A percentile compares a stretch with the other conserved stretches of the same genome.
Evolutionary conservation across 2,888 invertebrate species (phyloP).

Genomic region (Oxyteleia sp.): DNA sequence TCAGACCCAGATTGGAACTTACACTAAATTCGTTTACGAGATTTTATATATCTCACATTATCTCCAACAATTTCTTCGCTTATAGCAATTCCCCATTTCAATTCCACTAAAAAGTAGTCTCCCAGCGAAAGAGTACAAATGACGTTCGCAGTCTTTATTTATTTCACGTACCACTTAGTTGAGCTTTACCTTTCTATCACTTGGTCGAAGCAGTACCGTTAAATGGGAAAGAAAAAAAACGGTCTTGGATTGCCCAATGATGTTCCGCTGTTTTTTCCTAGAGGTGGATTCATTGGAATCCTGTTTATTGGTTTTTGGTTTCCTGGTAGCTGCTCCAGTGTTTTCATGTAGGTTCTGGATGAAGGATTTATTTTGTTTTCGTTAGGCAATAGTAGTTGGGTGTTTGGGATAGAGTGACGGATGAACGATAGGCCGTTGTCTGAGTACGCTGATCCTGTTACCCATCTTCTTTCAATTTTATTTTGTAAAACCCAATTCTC

Average conservation of each 20-base stretch:
- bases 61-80: too few relatives aligned
- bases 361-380: conserved; percentile 54
- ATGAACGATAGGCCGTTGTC: conserved; percentile 45
- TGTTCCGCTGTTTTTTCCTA: conserved; percentile 32
- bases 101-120: too few relatives aligned
- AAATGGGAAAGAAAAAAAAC: conserved; percentile 35
- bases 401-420: conserved; percentile 9
- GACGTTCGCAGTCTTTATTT: neutral
- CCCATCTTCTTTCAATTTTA: too few relatives aligned
- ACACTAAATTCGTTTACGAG: too few relatives aligned
- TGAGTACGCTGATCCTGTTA: too few relatives aligned
- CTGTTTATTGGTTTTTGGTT: conserved; percentile 49
- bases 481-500: too few relatives aligned
- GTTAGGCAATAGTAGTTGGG: conserved; percentile 13
- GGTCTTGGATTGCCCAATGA: neutral
- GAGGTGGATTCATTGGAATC: conserved; percentile 18
- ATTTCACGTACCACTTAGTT: conserved; percentile 1
- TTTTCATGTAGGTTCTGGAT: conserved; percentile 49
- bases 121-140: too few relatives aligned
- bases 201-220: neutral
- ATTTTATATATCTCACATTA: too few relatives aligned
- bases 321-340: conserved; percentile 26
- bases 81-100: too few relatives aligned
- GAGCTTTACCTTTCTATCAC: neutral
- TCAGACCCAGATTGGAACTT: too few relatives aligned